These are phyloP conservation scores for Noctua janthina DNA, from an alignment of 2,888 invertebrate species.

Conservation along the genomic window DNA sequence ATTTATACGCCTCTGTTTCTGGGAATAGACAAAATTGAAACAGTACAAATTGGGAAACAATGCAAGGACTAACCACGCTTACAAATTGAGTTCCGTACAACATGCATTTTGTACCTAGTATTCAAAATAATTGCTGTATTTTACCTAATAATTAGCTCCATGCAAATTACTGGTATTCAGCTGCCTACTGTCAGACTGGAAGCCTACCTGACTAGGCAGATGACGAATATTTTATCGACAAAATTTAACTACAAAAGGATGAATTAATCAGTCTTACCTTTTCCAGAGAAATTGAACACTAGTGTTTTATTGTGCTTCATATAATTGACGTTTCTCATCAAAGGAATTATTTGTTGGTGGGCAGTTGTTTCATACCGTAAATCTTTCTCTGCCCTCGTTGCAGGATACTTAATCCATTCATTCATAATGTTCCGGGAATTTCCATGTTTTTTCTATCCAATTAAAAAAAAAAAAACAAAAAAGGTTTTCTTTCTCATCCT, in stretches of 20 bases:
- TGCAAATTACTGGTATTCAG: neutral
- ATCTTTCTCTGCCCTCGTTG: neutral
- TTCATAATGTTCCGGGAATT: slow-evolving; percentile 7
- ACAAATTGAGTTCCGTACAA: neutral
- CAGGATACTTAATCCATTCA: neutral
- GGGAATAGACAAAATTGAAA: neutral
- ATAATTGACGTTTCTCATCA: slow-evolving; percentile 1
- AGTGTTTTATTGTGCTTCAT: neutral
- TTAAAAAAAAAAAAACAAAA: no score
- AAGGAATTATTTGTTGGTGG: slow-evolving; percentile 16
- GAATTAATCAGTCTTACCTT: neutral
- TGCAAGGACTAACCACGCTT: neutral
- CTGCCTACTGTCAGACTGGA: neutral
- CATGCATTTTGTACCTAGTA: neutral
- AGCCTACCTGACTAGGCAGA: neutral
- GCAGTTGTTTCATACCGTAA: slow-evolving; percentile 5
- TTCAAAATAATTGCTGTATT: neutral
- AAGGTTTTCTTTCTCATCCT: neutral
- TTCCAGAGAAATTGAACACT: neutral
- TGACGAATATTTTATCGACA: neutral
- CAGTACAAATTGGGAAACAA: no score
- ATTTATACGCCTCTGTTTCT: neutral
- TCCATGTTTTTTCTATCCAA: neutral
- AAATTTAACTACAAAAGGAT: neutral
- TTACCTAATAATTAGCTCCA: neutral